Base-by-base conservation (phyloP, 2,888 invertebrate genomes). In the Meganola albula region DNA sequence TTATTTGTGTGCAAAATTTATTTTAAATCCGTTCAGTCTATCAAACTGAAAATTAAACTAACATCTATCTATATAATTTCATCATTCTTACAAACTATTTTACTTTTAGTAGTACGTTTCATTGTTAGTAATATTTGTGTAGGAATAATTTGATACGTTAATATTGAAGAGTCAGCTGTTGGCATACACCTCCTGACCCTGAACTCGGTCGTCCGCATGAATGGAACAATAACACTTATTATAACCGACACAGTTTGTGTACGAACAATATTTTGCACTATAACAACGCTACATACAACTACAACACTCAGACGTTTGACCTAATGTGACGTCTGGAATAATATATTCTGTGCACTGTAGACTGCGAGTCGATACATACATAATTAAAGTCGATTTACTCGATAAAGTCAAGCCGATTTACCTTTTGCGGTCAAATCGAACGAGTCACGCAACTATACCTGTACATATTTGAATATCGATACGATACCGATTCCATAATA, bases 151-250 rank as follows among this genome's bases (percentile, higher is more conserved):
- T n/a, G n/a, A n/a, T n/a, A n/a, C n/a, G n/a, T n/a, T n/a, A 42
- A 40, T 44, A 44, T 39, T 48, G 37, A 40, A 38, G 48, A 65
- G 66, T 75, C 73, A 71, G 75, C 74, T 74, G 71, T 65, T 61
- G 34, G 44, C 54, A 63, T 42, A 49, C 48, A 68, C 68, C 61
- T 62, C 61, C 47, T 59, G 69, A 62, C 74, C 70, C 61, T 72
- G 74, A 73, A 69, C 70, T 61, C 57, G 47, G 58, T 46, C 47
- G 54, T 34, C 48, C 47, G 53, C 50, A 60, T 74, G 65, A 72
- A 72, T 70, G 75, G 63, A 74, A 75, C 69, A 73, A 71, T 64
- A 57, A 63, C 47, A 49, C 49, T 61, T 58, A 62, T 70, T 68
- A 62, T 70, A 64, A 58, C 57, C 49, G 8, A 53, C 51, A 56